Base-by-base conservation (phyloP, 2,113 vertebrate species). In the Neoarius graeffei region DNA sequence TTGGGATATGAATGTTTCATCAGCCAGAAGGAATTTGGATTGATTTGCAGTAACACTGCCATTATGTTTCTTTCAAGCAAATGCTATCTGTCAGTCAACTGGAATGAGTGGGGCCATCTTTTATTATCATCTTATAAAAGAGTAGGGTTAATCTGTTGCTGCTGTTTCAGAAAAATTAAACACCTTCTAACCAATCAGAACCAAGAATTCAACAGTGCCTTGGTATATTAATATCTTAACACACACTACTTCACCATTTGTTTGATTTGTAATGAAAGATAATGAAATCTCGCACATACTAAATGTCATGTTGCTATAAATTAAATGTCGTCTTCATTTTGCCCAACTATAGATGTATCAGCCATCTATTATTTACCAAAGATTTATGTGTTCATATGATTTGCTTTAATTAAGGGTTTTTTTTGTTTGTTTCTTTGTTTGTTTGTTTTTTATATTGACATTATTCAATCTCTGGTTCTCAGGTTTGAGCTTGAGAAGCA, bases 341-440 rank as follows among this genome's bases (percentile, higher is more conserved):
- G 30, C 48, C 35, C 15, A 20, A 92, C 87, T 62, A 62, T 87
- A 89, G 90, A 62, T 89, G 62, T 91, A 88, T 89, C 81, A 91
- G 74, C 80, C 67, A 88, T 86, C 88, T 85, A 89, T 91, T 92
- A 90, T 92, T 91, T 92, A 91, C 88, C 84, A 90, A 88, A 83
- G 89, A 92, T 93, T 92, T 90, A 83, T 74, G 50, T 85, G 86
- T 92, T 90, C 90, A 90, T 92, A 92, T 88, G 88, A 90, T 91
- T 91, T 83, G 88, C 91, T 89, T 89, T 90, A 88, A 92, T 90
- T 85, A 88, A 92, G 67, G 52, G 3, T 7, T 54, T 54, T 5
- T 54, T 54, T 54, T 54, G 6, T 54, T 54, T 54, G 6, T 35
- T 35, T 35, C 1, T 35, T 35, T 9, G 35, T 1, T 35, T 35